Evolutionary conservation across 1,140 invertebrate species (phyloP), one percentile per base, ranked within the genome.

Genomic region (Macrotrachela quadricornifera): DNA sequence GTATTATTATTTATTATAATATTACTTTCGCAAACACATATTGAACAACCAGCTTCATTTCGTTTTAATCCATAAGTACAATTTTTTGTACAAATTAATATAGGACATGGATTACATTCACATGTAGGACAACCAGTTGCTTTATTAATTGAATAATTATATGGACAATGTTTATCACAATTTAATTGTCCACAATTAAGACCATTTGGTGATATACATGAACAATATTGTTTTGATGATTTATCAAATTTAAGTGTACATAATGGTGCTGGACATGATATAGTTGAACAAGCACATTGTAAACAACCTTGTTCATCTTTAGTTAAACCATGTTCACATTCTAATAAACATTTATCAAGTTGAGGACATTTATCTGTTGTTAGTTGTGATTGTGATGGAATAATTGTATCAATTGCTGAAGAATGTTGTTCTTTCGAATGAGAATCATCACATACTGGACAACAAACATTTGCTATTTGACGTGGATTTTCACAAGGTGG

Each of bases 21-120:
- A 43, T 59, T 62, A 62, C 69, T 68, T 59, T 57, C 57, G 56
- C 74, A 76, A 60, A 72, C 73, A 62, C 74, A 76, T 0, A 73
- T 58, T 39, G 64, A 61, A 61, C 75, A 76, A 13, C 73, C 74
- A 30, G 67, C 60, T 53, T 65, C 65, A 59, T 73, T 72, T 13
- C 61, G 47, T 54, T 63, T 60, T 55, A 64, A 74, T 21, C 74
- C 73, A 57, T 69, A 59, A 6, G 63, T 40, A 58, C 74, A 75
- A 9, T 58, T 63, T 59, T 73, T 74, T 39, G 61, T 63, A 58
- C 74, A 75, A 39, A 61, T 59, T 13, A 60, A 58, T n/a, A 51
- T 13, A 18, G 52, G 54, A 51, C 63, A 64, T 18, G 52, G 56
- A 46, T 62, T 60, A 49, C 63, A 64, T 4, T 55, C 44, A 47